Conservation (phyloP, 2,888 invertebrate species). For the Adela reaumurella region DNA sequence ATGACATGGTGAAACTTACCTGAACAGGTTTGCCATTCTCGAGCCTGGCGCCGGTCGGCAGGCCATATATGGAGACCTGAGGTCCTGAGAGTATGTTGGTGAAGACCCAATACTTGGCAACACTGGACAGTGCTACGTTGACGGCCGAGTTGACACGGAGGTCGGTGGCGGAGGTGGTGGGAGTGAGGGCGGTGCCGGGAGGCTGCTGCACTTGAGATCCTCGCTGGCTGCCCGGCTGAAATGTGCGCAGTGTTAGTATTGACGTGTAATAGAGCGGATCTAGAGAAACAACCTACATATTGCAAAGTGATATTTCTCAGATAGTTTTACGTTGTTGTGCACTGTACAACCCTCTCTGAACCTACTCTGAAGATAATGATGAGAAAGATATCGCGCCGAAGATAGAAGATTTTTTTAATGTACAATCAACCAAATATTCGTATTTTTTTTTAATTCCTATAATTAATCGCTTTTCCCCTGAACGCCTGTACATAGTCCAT, state of each 20-base stretch:
- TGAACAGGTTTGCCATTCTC: conserved; percentile 62
- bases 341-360: too few relatives aligned
- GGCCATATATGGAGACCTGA: conserved; percentile 69
- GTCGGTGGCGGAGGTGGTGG: conserved; percentile 60
- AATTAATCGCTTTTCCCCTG: too few relatives aligned
- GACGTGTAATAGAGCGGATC: too few relatives aligned
- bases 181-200: conserved; percentile 29
- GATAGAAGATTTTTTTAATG: too few relatives aligned
- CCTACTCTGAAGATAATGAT: too few relatives aligned
- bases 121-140: conserved; percentile 69
- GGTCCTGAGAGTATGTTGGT: conserved; percentile 77
- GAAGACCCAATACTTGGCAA: conserved; percentile 81
- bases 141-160: conserved; percentile 62
- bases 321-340: too few relatives aligned
- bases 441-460: too few relatives aligned
- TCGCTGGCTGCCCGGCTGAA: conserved; percentile 39
- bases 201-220: conserved; percentile 36
- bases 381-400: too few relatives aligned
- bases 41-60: conserved; percentile 58
- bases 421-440: too few relatives aligned
- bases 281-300: too few relatives aligned
- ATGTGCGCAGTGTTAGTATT: conserved; percentile 9
- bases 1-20: conserved; percentile 36
- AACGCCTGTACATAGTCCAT: too few relatives aligned
- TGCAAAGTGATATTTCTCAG: too few relatives aligned